Evolutionary conservation across 1,140 invertebrate genomes (phyloP).

Genomic region (Reticulitermes speratus): DNA sequence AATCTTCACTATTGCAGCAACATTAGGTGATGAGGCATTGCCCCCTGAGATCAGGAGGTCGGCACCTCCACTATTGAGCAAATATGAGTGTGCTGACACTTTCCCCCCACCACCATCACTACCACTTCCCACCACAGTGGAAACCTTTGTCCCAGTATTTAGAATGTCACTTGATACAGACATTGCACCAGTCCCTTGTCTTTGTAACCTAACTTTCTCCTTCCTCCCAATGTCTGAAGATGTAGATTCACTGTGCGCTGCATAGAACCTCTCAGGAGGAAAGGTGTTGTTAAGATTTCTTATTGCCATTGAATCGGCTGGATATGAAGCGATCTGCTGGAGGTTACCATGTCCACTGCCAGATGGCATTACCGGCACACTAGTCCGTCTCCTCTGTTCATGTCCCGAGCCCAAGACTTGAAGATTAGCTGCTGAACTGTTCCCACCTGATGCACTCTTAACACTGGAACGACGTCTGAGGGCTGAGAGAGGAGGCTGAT

Average conservation of each 20-base stretch:
- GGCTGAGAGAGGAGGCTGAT: conserved; percentile 40
- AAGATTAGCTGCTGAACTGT: conserved; percentile 35
- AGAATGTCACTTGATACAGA: neutral
- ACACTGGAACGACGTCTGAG: conserved; percentile 48
- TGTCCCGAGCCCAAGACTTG: neutral
- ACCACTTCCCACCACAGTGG: too few species aligned
- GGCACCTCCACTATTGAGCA: conserved; percentile 44
- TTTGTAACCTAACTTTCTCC: neutral
- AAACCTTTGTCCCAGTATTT: neutral
- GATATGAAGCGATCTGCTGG: conserved; percentile 25
- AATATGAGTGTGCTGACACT: conserved; percentile 38
- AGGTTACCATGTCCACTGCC: conserved; percentile 43
- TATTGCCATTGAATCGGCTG: too few species aligned
- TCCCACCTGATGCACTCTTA: conserved; percentile 45
- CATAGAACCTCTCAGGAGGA: too few species aligned
- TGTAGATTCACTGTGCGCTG: too few species aligned
- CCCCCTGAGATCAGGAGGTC: conserved; percentile 40
- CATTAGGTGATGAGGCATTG: conserved; percentile 48
- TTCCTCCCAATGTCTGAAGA: too few species aligned
- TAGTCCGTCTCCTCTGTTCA: conserved; percentile 40
- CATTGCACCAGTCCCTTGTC: neutral
- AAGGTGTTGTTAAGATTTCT: too few species aligned
- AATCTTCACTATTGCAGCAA: conserved; percentile 43
- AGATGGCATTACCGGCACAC: conserved; percentile 49
- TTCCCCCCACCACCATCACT: neutral